phyloP scores from a whole-genome alignment of 2,888 invertebrate genomes.

The Geotrupes spiniger region DNA sequence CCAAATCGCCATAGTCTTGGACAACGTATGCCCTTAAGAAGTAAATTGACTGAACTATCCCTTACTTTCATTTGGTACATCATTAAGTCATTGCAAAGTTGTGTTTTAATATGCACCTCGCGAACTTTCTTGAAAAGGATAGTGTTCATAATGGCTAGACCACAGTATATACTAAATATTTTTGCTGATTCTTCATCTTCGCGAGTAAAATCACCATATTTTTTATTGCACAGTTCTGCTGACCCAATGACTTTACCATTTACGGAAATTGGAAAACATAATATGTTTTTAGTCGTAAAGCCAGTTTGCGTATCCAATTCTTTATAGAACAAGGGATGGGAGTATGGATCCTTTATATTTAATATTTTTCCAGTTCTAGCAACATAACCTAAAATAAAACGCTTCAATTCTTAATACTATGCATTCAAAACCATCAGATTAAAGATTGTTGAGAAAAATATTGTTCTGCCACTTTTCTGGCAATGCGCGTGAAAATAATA shows the following conservation, averaged over 20 bases:
- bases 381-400: slow-evolving; percentile 58
- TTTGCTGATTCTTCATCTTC: slow-evolving; percentile 77
- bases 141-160: slow-evolving; percentile 74
- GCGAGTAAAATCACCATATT: slow-evolving; percentile 65
- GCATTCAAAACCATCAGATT: too few species aligned
- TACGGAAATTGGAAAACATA: slow-evolving; percentile 83
- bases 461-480: too few species aligned
- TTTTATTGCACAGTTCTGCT: slow-evolving; percentile 76
- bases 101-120: slow-evolving; percentile 72
- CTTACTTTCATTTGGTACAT: slow-evolving; percentile 72
- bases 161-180: slow-evolving; percentile 78
- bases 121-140: slow-evolving; percentile 71
- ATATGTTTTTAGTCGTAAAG: slow-evolving; percentile 71
- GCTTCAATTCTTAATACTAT: too few species aligned
- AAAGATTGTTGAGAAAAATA: too few species aligned
- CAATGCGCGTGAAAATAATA: too few species aligned
- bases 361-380: slow-evolving; percentile 71
- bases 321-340: slow-evolving; percentile 73
- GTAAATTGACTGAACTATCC: slow-evolving; percentile 22
- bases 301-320: slow-evolving; percentile 73
- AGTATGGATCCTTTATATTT: slow-evolving; percentile 71
- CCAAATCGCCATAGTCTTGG: slow-evolving; percentile 47
- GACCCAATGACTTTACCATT: slow-evolving; percentile 66
- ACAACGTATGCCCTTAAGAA: slow-evolving; percentile 39
- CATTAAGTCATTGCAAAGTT: slow-evolving; percentile 77